Conservation (phyloP, 2,113 vertebrate species). For the Prunella fulvescens region DNA sequence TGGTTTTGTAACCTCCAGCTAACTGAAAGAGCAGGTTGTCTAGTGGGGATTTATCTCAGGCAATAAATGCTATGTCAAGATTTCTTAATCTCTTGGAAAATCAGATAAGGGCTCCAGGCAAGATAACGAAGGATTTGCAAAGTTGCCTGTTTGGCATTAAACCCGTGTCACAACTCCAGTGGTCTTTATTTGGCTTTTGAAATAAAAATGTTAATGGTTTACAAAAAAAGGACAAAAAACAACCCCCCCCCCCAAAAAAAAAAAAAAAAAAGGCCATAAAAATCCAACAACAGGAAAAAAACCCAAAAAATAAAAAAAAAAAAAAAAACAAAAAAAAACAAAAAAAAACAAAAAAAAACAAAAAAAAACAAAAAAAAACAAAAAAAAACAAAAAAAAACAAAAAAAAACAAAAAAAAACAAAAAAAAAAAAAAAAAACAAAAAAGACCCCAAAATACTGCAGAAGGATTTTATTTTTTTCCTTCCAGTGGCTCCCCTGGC, state of each 20-base stretch:
- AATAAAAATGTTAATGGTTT: not conserved
- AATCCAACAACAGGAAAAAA: too few relatives aligned
- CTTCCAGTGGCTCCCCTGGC: not conserved
- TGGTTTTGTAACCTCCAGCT: not conserved
- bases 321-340: too few relatives aligned
- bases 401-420: too few relatives aligned
- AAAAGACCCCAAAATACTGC: too few relatives aligned
- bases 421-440: too few relatives aligned
- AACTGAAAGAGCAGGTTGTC: not conserved
- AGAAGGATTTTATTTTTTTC: fast-evolving
- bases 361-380: too few relatives aligned
- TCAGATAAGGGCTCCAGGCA: slow-evolving; percentile 26
- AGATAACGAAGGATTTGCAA: not conserved
- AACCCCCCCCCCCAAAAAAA: not conserved
- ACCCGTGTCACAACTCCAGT: not conserved
- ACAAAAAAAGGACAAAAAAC: not conserved
- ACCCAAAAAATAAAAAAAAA: too few relatives aligned
- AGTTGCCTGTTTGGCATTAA: not conserved
- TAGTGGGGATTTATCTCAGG: not conserved
- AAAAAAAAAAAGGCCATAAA: too few relatives aligned
- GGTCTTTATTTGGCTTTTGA: slow-evolving; percentile 2
- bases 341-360: too few relatives aligned
- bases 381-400: too few relatives aligned
- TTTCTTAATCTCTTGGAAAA: slow-evolving; percentile 55
- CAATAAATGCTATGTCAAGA: slow-evolving; percentile 36